phyloP scores from a whole-genome alignment of 2,797 vertebrate species.

The Chromobotia macracanthus region DNA sequence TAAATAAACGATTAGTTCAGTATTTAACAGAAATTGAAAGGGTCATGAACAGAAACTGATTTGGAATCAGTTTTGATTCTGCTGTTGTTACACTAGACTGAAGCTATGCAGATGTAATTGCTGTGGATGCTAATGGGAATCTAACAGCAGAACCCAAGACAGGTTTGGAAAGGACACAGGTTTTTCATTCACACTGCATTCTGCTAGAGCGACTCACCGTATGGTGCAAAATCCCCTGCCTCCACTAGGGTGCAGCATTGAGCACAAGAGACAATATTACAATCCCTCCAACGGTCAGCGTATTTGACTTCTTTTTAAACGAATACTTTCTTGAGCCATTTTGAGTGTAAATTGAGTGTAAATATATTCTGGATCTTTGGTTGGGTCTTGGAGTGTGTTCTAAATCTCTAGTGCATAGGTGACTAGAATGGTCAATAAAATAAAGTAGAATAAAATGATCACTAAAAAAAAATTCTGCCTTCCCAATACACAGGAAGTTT shows the following conservation, averaged over 20 bases:
- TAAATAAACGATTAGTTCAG: neutral
- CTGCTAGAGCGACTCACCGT: conserved; percentile 76
- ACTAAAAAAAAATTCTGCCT: neutral
- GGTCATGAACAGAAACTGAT: neutral
- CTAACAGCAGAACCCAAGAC: conserved; percentile 16
- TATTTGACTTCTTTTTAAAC: neutral
- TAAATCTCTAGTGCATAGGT: conserved; percentile 8
- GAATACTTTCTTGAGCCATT: neutral
- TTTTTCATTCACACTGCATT: neutral
- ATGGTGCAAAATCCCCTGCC: conserved; percentile 75
- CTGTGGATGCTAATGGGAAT: conserved; percentile 10
- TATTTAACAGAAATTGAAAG: neutral
- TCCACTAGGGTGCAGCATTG: conserved; percentile 80
- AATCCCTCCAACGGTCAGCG: conserved; percentile 21
- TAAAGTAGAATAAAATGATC: neutral
- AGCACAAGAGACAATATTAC: conserved; percentile 73
- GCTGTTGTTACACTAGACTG: neutral
- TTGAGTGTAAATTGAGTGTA: neutral
- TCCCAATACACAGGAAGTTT: neutral
- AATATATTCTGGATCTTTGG: neutral
- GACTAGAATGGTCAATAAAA: neutral
- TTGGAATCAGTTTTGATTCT: neutral
- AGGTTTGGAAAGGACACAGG: neutral
- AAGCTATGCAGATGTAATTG: neutral
- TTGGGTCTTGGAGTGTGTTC: neutral